Conservation (phyloP, 2,888 invertebrate genomes). For the Spodoptera exigua region DNA sequence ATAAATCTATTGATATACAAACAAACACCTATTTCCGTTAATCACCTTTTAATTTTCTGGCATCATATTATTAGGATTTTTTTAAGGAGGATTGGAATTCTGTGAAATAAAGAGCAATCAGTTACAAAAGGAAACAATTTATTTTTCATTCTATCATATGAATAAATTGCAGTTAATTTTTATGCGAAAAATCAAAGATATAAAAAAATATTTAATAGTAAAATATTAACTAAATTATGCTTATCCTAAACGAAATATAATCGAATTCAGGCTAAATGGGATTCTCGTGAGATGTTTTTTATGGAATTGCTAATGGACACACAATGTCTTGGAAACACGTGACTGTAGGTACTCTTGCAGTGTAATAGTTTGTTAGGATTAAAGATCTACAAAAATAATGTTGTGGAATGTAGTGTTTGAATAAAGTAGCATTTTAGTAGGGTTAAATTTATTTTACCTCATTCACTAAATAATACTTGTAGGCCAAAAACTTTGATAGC, state of each 20-base stretch:
- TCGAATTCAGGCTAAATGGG: slow-evolving; percentile 50
- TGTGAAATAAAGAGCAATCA: slow-evolving; percentile 63
- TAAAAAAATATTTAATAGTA: slow-evolving; percentile 78
- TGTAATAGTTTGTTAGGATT: slow-evolving; percentile 44
- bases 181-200: slow-evolving; percentile 73
- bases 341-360: slow-evolving; percentile 14
- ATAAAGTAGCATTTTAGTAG: slow-evolving; percentile 62
- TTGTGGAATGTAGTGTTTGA: slow-evolving; percentile 79
- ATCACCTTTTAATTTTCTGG: slow-evolving; percentile 1
- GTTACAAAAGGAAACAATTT: slow-evolving; percentile 83
- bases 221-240: slow-evolving; percentile 78
- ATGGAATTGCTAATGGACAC: slow-evolving; percentile 45
- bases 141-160: slow-evolving; percentile 79
- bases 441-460: slow-evolving; percentile 48
- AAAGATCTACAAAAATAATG: slow-evolving; percentile 75
- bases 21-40: slow-evolving; percentile 29
- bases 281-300: slow-evolving; percentile 41
- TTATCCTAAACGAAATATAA: slow-evolving; percentile 71
- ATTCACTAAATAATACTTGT: slow-evolving; percentile 46
- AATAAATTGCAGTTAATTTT: slow-evolving; percentile 76
- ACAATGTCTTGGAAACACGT: slow-evolving; percentile 21
- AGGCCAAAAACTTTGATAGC: slow-evolving; percentile 28
- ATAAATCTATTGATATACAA: slow-evolving; percentile 51
- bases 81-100: slow-evolving; percentile 8
- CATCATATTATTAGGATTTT: neutral